These are phyloP conservation scores for Myopa testacea DNA, from an alignment of 2,888 invertebrate species.

Conservation along the genomic window DNA sequence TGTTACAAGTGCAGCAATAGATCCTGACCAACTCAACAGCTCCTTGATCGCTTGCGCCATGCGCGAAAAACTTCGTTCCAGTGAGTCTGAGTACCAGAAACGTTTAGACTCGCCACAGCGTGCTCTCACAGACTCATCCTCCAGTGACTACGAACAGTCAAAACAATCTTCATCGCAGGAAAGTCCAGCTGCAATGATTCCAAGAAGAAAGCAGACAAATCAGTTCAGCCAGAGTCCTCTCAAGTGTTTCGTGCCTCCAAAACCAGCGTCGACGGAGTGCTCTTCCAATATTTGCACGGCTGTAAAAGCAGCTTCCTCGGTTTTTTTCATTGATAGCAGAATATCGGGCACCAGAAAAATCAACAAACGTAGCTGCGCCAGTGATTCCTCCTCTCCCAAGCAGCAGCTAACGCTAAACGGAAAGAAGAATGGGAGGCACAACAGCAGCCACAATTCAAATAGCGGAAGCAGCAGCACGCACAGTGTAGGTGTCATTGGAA, in stretches of 20 bases:
- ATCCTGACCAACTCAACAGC: slow-evolving; percentile 54
- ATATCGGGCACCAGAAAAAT: slow-evolving; percentile 42
- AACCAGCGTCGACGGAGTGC: neutral
- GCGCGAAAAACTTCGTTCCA: slow-evolving; percentile 60
- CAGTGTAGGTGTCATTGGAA: neutral
- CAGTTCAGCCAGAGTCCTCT: neutral
- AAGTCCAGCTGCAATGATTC: neutral
- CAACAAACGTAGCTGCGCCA: slow-evolving; percentile 25
- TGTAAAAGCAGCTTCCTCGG: slow-evolving; percentile 22
- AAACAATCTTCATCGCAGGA: slow-evolving; percentile 39
- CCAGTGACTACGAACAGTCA: slow-evolving; percentile 53
- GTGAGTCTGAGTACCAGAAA: slow-evolving; percentile 57
- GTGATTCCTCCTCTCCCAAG: slow-evolving; percentile 23
- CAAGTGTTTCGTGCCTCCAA: neutral
- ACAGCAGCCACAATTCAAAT: slow-evolving; percentile 34
- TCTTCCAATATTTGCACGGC: slow-evolving; percentile 37
- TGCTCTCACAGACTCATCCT: slow-evolving; percentile 50
- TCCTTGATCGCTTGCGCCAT: slow-evolving; percentile 55
- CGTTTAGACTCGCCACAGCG: slow-evolving; percentile 46
- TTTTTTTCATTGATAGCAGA: slow-evolving; percentile 51
- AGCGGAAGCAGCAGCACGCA: slow-evolving; percentile 39
- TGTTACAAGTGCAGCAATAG: slow-evolving; percentile 21
- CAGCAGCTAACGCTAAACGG: neutral
- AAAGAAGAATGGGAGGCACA: neutral
- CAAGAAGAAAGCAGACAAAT: neutral